Evolutionary conservation across 2,888 invertebrate species (phyloP), one percentile per base, ranked within the genome.

Genomic region (Acleris emargana): DNA sequence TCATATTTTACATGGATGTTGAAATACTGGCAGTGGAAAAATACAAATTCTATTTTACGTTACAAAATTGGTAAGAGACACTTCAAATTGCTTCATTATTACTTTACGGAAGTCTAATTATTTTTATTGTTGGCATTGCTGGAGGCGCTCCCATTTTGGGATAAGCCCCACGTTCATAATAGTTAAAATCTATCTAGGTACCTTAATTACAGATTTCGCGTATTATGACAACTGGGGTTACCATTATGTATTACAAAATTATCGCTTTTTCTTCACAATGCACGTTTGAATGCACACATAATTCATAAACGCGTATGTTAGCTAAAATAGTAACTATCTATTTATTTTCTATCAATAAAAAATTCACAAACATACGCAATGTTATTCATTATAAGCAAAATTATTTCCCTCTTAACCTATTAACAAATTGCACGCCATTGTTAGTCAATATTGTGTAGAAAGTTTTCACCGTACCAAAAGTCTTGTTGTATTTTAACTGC

Each of bases 11-110:
- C 75, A 86, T 86, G 84, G 82, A 88, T 90, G 86, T 86, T 87
- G 87, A 87, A 92, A 93, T 93, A 92, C 93, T 93, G 92, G 93
- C 93, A 93, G 93, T 93, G 93, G 86, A 91, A 91, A 91, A 92
- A 91, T 91, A 91, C 86, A 84, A 82, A 83, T 81, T 72, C 70
- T 79, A 81, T 71, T 76, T 78, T 74, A 78, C 79, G 73, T 74
- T 81, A 83, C 73, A 78, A 77, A 80, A 80, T 77, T 80, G 79
- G 45, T 61, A 51, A 61, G 60, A 60, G 60, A 61, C 45, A 61
- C 47, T 22, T 55, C 50, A 59, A 58, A 60, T 55, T 64, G 55
- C 66, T 66, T 66, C 50, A 52, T 61, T 38, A 43, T 64, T 54
- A 59, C 42, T 59, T 54, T 50, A 57, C 52, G 61, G 60, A 66